These are phyloP conservation scores for Notospermus geniculatus DNA, from an alignment of 1,140 invertebrate species.

Conservation along the genomic window DNA sequence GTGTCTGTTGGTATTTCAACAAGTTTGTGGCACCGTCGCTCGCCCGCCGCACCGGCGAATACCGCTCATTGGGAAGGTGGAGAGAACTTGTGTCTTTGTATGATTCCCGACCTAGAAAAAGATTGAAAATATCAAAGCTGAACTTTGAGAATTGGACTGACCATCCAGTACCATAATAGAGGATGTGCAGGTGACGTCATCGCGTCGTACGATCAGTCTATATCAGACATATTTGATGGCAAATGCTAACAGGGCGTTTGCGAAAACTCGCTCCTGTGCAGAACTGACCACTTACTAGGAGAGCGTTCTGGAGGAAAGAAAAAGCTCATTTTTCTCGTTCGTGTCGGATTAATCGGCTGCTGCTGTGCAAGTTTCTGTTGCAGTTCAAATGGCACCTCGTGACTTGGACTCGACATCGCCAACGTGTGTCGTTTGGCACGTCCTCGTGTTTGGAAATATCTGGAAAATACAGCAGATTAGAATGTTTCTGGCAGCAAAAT, in stretches of 20 bases:
- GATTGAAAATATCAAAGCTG: constrained; percentile 10
- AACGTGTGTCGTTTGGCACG: constrained; percentile 67
- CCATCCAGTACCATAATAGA: no score
- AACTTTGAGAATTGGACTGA: no score
- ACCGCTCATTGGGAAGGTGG: constrained; percentile 71
- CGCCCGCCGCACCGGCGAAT: constrained; percentile 84
- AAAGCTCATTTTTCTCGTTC: constrained; percentile 18
- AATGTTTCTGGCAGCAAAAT: no score
- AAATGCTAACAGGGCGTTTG: no score
- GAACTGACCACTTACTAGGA: constrained; percentile 23
- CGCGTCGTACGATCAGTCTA: no score
- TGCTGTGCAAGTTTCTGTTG: constrained; percentile 59
- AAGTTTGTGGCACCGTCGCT: constrained; percentile 71
- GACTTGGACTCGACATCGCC: constrained; percentile 56
- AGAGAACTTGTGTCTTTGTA: constrained; percentile 60
- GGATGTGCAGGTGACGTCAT: no score
- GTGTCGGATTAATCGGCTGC: constrained; percentile 35
- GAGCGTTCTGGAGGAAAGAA: constrained; percentile 30
- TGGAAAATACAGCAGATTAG: constrained; percentile 39
- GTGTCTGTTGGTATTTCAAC: constrained; percentile 60
- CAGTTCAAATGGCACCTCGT: constrained; percentile 62
- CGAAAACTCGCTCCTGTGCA: no score
- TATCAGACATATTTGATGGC: no score
- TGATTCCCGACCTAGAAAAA: constrained; percentile 58
- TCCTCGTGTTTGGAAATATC: constrained; percentile 73